phyloP scores from a whole-genome alignment of 2,888 invertebrate species.

The Heterodera filipjevi region DNA sequence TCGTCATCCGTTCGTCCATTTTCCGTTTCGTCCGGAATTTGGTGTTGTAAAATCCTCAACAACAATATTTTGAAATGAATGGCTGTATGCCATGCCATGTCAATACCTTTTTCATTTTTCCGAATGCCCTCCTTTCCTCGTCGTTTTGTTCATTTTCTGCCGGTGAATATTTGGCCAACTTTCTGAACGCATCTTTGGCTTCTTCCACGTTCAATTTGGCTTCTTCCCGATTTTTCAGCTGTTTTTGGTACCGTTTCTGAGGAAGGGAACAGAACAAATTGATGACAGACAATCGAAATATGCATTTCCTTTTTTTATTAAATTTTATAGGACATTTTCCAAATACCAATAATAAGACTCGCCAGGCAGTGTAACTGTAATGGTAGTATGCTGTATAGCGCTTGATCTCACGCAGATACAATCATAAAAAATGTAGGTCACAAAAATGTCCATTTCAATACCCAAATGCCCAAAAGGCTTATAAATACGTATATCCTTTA shows the following conservation, averaged over 20 bases:
- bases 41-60: slow-evolving; percentile 38
- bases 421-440: no score
- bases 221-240: neutral
- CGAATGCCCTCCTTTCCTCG: slow-evolving; percentile 34
- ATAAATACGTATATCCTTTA: no score
- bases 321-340: no score
- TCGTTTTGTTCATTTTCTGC: slow-evolving; percentile 15
- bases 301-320: no score
- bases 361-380: no score
- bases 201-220: neutral
- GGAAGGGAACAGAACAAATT: neutral
- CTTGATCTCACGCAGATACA: no score
- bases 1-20: slow-evolving; percentile 37
- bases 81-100: neutral
- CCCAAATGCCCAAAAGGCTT: no score
- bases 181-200: neutral
- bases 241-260: neutral
- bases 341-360: no score
- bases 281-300: neutral
- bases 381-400: no score
- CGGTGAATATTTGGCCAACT: slow-evolving; percentile 9
- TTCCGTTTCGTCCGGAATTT: slow-evolving; percentile 43
- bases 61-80: slow-evolving; percentile 10
- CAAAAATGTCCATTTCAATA: no score
- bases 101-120: slow-evolving; percentile 39